A percentile compares a stretch with the other conserved stretches of the same genome.
Evolutionary conservation across 2,797 vertebrate species (phyloP).

Genomic region (Leontopithecus rosalia): DNA sequence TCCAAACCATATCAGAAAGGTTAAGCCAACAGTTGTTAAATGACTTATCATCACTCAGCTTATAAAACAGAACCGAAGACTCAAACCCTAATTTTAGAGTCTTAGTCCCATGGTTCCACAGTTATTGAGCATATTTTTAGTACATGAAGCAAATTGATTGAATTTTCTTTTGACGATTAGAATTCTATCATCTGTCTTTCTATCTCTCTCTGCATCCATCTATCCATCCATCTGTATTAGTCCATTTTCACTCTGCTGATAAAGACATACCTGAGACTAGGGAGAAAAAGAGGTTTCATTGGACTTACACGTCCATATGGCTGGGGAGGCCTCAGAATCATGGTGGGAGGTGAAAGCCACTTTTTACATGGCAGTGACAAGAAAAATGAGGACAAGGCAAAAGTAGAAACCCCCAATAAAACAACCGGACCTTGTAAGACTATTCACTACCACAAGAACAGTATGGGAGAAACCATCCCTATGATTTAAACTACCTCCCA

Average conservation of each 20-base stretch:
- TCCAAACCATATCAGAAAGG: not conserved
- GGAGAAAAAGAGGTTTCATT: not conserved
- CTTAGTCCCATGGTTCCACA: not conserved
- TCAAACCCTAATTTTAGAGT: not conserved
- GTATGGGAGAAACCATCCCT: no score
- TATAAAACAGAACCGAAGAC: not conserved
- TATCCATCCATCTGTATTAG: not conserved
- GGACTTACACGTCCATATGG: no score
- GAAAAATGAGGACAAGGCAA: no score
- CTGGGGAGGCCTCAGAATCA: no score
- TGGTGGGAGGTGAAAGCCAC: no score
- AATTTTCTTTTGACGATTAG: not conserved
- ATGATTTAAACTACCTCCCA: no score
- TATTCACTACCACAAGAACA: no score
- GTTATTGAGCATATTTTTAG: not conserved
- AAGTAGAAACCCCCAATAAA: no score
- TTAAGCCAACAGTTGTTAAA: not conserved
- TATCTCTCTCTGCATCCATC: not conserved
- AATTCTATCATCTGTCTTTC: not conserved
- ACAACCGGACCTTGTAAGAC: no score
- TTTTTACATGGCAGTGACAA: no score
- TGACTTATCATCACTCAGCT: not conserved
- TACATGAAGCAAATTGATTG: not conserved
- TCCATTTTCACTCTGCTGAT: not conserved
- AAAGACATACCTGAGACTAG: not conserved